Evolutionary conservation across 2,797 vertebrate genomes (phyloP), one percentile per base, ranked within the genome.

Genomic region (Lepus townsendii): DNA sequence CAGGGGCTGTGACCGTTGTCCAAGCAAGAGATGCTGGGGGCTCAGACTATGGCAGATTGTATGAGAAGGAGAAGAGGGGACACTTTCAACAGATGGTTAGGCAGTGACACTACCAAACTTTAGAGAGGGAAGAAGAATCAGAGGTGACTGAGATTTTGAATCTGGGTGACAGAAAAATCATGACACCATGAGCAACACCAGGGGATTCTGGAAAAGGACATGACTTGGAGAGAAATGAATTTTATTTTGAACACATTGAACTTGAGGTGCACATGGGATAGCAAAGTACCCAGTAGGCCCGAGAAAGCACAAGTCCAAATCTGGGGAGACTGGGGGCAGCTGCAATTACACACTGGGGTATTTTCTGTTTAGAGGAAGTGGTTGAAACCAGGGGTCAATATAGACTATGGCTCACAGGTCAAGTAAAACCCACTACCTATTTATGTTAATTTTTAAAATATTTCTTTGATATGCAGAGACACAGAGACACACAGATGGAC

Each of bases 101-200:
- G 54, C 71, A 79, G 30, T 68, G 63, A 62, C n/a, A 32, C 6
- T n/a, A 19, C 11, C 62, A 85, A 68, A 76, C 24, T 71, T 85
- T 80, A 85, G 32, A 65, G 73, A 88, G 57, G 27, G 20, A 35
- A 19, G 20, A 5, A 71, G 65, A 80, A 54, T 72, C 19, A 80
- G 24, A 80, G n/a, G 22, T 35, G 52, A 77, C 79, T 71, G 5
- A 54, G 52, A 92, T 54, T 88, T 88, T 79, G 38, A 93, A 91
- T 14, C 42, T 79, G 24, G 3, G 10, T 32, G 19, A 72, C 42
- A 47, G 68, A 75, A 57, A 30, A 69, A 86, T 79, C 60, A 63
- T 76, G 79, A 80, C 32, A 73, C 66, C 42, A 54, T 78, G 73
- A 95, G 71, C n/a, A 88, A 92, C 85, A 95, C 62, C 38, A 75